Evolutionary conservation across 2,888 invertebrate genomes (phyloP).

Genomic region (Diabrotica balteata): DNA sequence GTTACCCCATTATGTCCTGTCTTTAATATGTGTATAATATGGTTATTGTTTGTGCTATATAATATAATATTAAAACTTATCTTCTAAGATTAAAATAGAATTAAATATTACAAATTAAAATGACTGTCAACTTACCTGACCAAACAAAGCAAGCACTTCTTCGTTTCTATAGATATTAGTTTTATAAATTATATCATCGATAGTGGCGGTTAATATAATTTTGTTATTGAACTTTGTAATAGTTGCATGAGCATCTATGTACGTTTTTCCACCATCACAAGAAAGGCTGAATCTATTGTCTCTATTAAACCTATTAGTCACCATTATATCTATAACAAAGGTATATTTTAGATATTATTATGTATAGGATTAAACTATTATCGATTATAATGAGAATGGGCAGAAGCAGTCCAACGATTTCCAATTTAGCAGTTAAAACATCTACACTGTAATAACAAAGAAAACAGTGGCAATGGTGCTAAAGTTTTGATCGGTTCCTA

Average conservation of each 20-base stretch:
- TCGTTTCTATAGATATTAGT: constrained; percentile 67
- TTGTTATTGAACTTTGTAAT: constrained; percentile 57
- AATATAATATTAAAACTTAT: too few species aligned
- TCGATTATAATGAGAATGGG: too few species aligned
- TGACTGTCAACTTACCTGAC: constrained; percentile 60
- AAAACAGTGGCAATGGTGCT: too few species aligned
- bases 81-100: too few species aligned
- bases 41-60: too few species aligned
- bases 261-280: constrained; percentile 63
- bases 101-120: not conserved
- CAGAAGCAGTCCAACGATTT: too few species aligned
- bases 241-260: constrained; percentile 64
- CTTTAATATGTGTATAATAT: too few species aligned
- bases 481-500: too few species aligned
- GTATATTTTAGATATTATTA: not conserved
- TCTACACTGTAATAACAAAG: too few species aligned
- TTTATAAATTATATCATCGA: constrained; percentile 64
- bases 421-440: too few species aligned
- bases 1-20: too few species aligned
- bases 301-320: constrained; percentile 66
- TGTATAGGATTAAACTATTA: too few species aligned
- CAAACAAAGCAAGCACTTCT: constrained; percentile 70
- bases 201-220: constrained; percentile 62
- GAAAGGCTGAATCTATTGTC: constrained; percentile 61
- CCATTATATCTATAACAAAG: constrained; percentile 61